phyloP scores from a whole-genome alignment of 92 coral and sea anemone genomes.

The Virgularia gustaviana region DNA sequence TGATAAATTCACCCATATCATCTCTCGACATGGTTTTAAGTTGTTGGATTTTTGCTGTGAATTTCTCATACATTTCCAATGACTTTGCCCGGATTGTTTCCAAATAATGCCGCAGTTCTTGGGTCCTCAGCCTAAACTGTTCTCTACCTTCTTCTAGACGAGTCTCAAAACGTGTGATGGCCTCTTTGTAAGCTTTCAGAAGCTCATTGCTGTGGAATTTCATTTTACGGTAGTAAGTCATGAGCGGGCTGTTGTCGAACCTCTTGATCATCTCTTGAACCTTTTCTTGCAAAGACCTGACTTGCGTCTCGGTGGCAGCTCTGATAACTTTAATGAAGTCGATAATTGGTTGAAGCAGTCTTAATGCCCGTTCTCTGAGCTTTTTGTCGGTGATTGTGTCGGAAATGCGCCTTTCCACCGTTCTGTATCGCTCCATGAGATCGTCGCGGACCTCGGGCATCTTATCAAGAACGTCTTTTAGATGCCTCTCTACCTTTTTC shows the following conservation, averaged over 20 bases:
- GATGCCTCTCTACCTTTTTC: slow-evolving; percentile 59
- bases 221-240: slow-evolving; percentile 10
- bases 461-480: slow-evolving; percentile 49
- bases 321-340: not conserved
- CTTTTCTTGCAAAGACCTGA: slow-evolving; percentile 3
- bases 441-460: slow-evolving; percentile 39
- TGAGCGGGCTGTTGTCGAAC: not conserved
- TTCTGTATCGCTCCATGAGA: slow-evolving; percentile 48
- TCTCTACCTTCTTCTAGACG: not conserved
- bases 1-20: not conserved
- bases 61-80: not conserved
- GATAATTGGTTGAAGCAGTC: slow-evolving; percentile 1
- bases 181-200: not conserved
- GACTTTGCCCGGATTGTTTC: not conserved
- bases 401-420: slow-evolving; percentile 47
- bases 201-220: not conserved
- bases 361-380: slow-evolving; percentile 3
- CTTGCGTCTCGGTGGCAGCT: not conserved
- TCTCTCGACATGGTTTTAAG: slow-evolving; percentile 9
- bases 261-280: not conserved
- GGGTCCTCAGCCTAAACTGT: not conserved
- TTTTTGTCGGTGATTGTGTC: slow-evolving; percentile 23
- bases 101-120: not conserved
- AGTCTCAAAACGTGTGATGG: not conserved
- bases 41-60: not conserved